A percentile compares a stretch with the other conserved stretches of the same genome.
These are phyloP conservation scores for Cotesia vestalis DNA, from an alignment of 1,140 invertebrate genomes.

Conservation along the genomic window DNA sequence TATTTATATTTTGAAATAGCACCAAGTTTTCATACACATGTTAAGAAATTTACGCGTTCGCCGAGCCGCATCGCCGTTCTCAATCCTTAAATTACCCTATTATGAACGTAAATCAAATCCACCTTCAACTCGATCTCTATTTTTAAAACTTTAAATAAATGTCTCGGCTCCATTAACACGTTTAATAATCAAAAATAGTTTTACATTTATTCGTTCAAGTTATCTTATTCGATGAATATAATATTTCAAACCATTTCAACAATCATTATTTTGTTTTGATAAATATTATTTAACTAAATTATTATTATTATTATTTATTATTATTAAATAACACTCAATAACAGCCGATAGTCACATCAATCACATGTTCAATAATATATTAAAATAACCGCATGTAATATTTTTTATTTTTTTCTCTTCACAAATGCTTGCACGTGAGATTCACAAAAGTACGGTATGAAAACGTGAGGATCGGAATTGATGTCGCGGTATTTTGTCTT, in stretches of 20 bases:
- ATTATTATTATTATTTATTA: no score
- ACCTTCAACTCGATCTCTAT: neutral
- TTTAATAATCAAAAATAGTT: no score
- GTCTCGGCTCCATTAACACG: neutral
- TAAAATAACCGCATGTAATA: no score
- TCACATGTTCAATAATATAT: no score
- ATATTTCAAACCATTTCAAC: no score
- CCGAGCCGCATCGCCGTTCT: slow-evolving; percentile 14
- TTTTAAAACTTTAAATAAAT: slow-evolving; percentile 9
- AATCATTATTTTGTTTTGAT: no score
- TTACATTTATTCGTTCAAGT: no score
- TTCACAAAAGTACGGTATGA: slow-evolving; percentile 1
- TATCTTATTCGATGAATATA: no score
- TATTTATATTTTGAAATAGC: neutral
- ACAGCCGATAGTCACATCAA: no score
- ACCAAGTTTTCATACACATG: neutral
- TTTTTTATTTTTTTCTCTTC: no score
- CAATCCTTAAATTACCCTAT: slow-evolving; percentile 13
- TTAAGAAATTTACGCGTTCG: slow-evolving; percentile 14
- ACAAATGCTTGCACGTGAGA: neutral
- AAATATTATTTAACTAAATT: no score
- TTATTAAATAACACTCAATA: no score
- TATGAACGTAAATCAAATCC: slow-evolving; percentile 17
- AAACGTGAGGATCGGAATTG: slow-evolving; percentile 1
- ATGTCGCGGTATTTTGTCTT: neutral